Conservation (phyloP, 2,113 vertebrate genomes). For the Macaca nemestrina region DNA sequence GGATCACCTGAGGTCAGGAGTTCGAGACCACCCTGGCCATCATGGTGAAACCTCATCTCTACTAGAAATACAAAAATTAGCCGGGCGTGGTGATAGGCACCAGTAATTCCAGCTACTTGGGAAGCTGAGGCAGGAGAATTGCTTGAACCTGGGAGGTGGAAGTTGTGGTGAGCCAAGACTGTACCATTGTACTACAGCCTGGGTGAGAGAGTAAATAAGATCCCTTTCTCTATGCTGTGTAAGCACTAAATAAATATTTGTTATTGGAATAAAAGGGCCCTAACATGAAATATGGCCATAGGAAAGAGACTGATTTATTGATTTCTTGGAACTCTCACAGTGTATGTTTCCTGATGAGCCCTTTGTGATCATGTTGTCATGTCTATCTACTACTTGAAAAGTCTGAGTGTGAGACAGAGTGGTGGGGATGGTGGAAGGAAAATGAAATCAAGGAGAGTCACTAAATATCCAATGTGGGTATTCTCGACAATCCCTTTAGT, state of each 20-base stretch:
- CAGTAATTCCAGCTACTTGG: too few relatives aligned
- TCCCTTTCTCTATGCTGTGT: background rate
- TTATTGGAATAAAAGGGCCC: background rate
- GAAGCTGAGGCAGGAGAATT: too few relatives aligned
- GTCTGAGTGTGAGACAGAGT: too few relatives aligned
- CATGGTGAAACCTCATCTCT: too few relatives aligned
- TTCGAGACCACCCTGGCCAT: too few relatives aligned
- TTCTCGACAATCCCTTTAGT: background rate
- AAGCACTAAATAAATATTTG: background rate
- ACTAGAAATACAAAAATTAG: too few relatives aligned
- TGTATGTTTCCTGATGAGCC: background rate
- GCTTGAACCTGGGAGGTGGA: too few relatives aligned
- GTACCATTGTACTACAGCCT: too few relatives aligned
- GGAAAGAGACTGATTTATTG: background rate
- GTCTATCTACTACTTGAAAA: background rate
- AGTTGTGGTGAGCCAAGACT: too few relatives aligned
- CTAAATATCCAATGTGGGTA: background rate
- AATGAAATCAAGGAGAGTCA: background rate
- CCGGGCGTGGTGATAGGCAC: too few relatives aligned
- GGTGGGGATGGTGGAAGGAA: background rate
- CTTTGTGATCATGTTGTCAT: accelerated
- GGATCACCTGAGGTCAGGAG: too few relatives aligned
- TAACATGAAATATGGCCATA: background rate
- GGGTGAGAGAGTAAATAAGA: background rate
- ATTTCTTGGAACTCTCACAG: background rate